Evolutionary conservation across 1,140 invertebrate genomes (phyloP).

Genomic region (Sitophilus oryzae): DNA sequence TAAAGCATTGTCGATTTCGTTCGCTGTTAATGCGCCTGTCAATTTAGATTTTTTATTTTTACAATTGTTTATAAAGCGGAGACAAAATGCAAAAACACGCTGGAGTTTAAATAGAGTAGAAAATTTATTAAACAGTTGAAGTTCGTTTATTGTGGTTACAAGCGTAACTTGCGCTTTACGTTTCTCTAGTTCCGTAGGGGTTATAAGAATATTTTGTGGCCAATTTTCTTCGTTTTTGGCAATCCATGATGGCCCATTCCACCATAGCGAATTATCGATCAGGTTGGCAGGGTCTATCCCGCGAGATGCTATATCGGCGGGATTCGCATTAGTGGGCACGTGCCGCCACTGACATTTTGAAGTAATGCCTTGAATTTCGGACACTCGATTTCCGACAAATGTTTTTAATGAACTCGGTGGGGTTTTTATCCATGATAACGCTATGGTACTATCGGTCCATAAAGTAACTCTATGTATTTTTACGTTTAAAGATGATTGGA

Average conservation of each 20-base stretch:
- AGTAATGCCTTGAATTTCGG: conserved; percentile 30
- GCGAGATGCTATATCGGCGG: conserved; percentile 44
- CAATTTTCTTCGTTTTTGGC: background rate
- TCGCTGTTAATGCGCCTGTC: conserved; percentile 4
- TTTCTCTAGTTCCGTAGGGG: conserved; percentile 8
- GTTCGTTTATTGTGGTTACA: background rate
- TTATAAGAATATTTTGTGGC: background rate
- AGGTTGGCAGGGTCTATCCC: conserved; percentile 31
- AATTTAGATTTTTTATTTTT: background rate
- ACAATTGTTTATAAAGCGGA: conserved; percentile 18
- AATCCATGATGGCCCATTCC: conserved; percentile 10
- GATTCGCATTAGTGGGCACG: conserved; percentile 35
- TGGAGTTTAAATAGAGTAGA: conserved; percentile 1
- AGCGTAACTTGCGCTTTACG: conserved; percentile 5
- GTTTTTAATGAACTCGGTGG: conserved; percentile 15
- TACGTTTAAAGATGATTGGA: background rate
- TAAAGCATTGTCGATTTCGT: conserved; percentile 8
- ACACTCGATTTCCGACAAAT: no score
- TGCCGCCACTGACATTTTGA: conserved; percentile 35
- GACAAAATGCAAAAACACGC: conserved; percentile 10
- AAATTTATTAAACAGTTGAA: background rate
- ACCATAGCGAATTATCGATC: conserved; percentile 15
- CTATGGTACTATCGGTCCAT: conserved; percentile 30
- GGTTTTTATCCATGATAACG: conserved; percentile 15
- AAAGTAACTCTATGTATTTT: conserved; percentile 6